These are phyloP conservation scores for Agapostemon virescens DNA, from an alignment of 2,888 invertebrate species.

Conservation along the genomic window DNA sequence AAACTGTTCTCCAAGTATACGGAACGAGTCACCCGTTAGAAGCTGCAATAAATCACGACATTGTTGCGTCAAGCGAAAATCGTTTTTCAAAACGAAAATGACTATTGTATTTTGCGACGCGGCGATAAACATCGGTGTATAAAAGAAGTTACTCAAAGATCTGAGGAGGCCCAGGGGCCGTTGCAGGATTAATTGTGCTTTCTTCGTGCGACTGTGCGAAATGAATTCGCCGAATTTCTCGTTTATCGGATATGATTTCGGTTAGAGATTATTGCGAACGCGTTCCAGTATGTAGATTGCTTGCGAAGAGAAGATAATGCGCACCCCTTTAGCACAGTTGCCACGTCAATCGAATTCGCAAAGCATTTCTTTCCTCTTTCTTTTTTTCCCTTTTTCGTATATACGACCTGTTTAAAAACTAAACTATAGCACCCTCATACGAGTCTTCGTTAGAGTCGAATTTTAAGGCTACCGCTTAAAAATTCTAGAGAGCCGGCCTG, in stretches of 20 bases:
- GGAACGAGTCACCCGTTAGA: neutral
- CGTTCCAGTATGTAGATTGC: neutral
- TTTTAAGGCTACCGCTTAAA: constrained; percentile 57
- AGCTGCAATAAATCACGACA: neutral
- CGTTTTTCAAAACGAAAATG: neutral
- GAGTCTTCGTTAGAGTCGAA: constrained; percentile 57
- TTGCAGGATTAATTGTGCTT: constrained; percentile 5
- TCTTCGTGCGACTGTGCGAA: constrained; percentile 42
- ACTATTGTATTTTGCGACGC: neutral
- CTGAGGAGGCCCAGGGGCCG: neutral
- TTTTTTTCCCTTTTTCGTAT: too few species aligned
- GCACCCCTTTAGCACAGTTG: constrained; percentile 58
- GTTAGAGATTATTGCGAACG: neutral
- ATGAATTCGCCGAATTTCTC: constrained; percentile 17
- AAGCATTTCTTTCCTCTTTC: constrained; percentile 49
- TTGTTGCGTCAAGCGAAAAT: neutral
- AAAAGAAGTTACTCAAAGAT: neutral
- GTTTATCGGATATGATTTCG: neutral
- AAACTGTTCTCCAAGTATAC: neutral
- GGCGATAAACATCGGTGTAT: neutral
- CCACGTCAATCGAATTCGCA: constrained; percentile 49
- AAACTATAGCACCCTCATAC: constrained; percentile 68
- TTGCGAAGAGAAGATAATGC: constrained; percentile 15
- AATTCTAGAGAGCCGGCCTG: constrained; percentile 20
- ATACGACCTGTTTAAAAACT: constrained; percentile 55